phyloP scores from a whole-genome alignment of 2,888 invertebrate species.

The Caprella mutica region DNA sequence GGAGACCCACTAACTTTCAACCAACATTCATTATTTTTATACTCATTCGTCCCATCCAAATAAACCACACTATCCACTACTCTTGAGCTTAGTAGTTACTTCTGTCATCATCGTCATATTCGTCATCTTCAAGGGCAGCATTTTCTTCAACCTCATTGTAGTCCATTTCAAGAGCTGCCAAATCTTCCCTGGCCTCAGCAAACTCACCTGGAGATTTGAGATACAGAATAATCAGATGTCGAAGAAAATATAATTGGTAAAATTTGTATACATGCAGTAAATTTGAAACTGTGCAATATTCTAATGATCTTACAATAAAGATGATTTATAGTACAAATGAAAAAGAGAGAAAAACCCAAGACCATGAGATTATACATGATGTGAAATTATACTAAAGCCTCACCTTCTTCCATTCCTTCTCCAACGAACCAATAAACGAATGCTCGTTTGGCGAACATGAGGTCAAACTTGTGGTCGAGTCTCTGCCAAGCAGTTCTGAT shows the following conservation, averaged over 20 bases:
- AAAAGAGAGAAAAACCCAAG: no score
- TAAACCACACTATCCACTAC: no score
- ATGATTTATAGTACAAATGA: no score
- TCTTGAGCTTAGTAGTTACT: no score
- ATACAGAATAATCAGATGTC: no score
- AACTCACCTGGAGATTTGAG: conserved; percentile 29
- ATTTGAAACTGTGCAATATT: no score
- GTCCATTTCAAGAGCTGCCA: conserved; percentile 28
- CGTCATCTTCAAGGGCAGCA: conserved; percentile 12
- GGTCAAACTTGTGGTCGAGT: conserved; percentile 62
- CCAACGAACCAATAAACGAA: conserved; percentile 79
- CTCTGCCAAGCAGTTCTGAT: conserved; percentile 77
- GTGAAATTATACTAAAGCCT: neutral
- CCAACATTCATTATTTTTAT: no score
- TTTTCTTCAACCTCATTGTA: conserved; percentile 26
- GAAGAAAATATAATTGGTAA: no score
- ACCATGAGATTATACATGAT: neutral
- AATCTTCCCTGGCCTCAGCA: conserved; percentile 22
- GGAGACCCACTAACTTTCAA: no score
- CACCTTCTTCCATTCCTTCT: conserved; percentile 72
- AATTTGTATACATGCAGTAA: no score
- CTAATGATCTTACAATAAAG: no score
- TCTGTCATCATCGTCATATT: conserved; percentile 13
- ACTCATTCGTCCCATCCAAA: no score
- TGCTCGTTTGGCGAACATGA: conserved; percentile 70